A percentile compares a stretch with the other conserved stretches of the same genome.
Evolutionary conservation across 2,797 vertebrate species (phyloP).

Genomic region (Danionella dracula): DNA sequence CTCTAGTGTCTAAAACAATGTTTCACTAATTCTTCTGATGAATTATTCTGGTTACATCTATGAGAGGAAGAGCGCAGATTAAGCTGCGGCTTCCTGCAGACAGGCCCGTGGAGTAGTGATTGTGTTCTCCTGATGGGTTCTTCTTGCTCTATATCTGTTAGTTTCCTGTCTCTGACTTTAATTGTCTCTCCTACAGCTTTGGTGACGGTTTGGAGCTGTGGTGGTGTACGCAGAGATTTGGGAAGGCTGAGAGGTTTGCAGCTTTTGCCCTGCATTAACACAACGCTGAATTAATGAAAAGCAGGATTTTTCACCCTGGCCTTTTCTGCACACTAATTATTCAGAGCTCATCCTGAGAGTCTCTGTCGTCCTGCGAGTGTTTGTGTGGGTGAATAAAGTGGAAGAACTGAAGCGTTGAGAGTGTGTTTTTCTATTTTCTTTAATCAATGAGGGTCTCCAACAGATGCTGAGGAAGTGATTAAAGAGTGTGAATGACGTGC

Average conservation of each 20-base stretch:
- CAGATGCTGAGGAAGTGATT: no score
- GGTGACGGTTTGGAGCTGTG: background rate
- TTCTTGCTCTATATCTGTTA: conserved; percentile 5
- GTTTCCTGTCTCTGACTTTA: conserved; percentile 5
- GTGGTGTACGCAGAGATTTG: background rate
- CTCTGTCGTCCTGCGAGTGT: background rate
- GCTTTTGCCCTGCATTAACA: conserved; percentile 38
- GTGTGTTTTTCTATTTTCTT: no score
- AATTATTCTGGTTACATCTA: conserved; percentile 4
- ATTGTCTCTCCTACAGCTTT: background rate
- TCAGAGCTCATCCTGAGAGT: conserved; percentile 36
- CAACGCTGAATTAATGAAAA: conserved; percentile 48
- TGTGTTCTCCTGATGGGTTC: conserved; percentile 22
- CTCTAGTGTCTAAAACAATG: no score
- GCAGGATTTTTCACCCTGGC: conserved; percentile 33
- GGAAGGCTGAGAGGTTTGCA: conserved; percentile 1
- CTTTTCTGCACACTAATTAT: conserved; percentile 51
- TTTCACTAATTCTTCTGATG: no score
- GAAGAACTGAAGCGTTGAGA: no score
- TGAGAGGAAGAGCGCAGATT: background rate
- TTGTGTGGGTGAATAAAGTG: no score
- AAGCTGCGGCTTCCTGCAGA: background rate
- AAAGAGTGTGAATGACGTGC: no score
- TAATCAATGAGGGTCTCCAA: no score
- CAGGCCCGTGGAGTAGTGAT: conserved; percentile 8